Evolutionary conservation across 2,888 invertebrate species (phyloP).

Genomic region (Cremastobaeus sp.): DNA sequence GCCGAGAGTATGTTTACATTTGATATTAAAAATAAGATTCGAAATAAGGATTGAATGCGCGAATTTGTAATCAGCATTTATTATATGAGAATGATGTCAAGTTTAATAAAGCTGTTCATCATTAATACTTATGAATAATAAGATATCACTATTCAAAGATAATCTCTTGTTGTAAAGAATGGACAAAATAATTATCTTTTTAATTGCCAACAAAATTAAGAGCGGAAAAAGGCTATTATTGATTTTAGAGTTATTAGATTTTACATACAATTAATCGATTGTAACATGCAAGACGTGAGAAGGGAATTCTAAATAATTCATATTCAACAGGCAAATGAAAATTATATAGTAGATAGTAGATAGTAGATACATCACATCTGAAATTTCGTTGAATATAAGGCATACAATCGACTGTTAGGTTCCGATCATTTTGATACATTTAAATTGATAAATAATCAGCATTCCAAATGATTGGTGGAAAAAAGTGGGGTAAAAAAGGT

Average conservation of each 20-base stretch:
- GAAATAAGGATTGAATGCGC: no score
- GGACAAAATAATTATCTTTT: slow-evolving; percentile 33
- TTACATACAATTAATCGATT: slow-evolving; percentile 49
- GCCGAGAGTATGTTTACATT: no score
- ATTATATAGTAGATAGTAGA: no score
- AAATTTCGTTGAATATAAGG: no score
- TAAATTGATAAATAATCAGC: no score
- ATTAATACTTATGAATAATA: slow-evolving; percentile 46
- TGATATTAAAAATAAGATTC: no score
- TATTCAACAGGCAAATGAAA: background rate
- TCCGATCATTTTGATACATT: no score
- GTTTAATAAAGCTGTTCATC: slow-evolving; percentile 50
- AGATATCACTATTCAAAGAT: slow-evolving; percentile 46
- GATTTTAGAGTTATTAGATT: slow-evolving; percentile 40
- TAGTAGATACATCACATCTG: no score
- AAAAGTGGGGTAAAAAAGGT: no score
- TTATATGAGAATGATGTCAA: slow-evolving; percentile 49
- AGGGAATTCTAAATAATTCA: slow-evolving; percentile 16
- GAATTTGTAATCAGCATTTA: slow-evolving; percentile 26
- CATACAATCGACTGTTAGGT: no score
- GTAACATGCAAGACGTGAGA: slow-evolving; percentile 29
- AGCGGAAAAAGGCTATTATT: slow-evolving; percentile 38
- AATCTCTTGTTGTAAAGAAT: slow-evolving; percentile 21
- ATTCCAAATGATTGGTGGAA: no score
- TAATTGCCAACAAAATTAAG: slow-evolving; percentile 41